Base-by-base conservation (phyloP, 2,797 vertebrate species). In the Selene dorsalis region DNA sequence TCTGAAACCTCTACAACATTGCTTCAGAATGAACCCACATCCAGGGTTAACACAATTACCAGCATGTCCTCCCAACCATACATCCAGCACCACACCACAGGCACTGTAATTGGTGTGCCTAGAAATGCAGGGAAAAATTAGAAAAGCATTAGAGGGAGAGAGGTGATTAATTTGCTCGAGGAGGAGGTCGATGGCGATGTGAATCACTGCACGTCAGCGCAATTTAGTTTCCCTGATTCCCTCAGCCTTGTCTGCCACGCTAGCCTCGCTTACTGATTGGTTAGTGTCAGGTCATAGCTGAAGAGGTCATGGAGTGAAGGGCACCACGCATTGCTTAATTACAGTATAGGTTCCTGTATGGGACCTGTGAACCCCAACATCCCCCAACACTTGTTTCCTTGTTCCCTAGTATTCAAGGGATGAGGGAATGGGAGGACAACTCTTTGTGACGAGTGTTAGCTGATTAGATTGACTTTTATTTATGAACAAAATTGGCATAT, bases 21-120 rank as follows among this genome's bases (percentile, higher is more conserved):
- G 84, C 85, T 85, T 79, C 61, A 55, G 38, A 85, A 75, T 79
- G 87, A 90, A 86, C 87, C 86, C 85, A 75, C 76, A 63, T 83
- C 82, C 88, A 80, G 88, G 87, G 89, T 93, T 88, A 93, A 93
- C 85, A 78, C 83, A 91, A 93, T 92, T 90, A 93, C 86, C 93
- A 87, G 87, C 88, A 80, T 82, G 88, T 79, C 88, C 82, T 83
- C 85, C 87, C 77, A 84, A 85, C 86, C 89, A 89, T 87, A 89
- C 87, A 89, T 81, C 79, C 78, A 86, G 72, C 84, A 75, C 80
- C 87, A 79, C 91, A 88, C 88, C 86, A 71, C 87, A 73, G 86
- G 91, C 88, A 60, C 79, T 84, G 89, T 93, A 93, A 94, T 90
- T 92, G 91, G 84, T 91, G 88, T 76, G 77, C 76, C 79, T 68